phyloP scores from a whole-genome alignment of 2,113 vertebrate genomes.

The Vombatus ursinus region DNA sequence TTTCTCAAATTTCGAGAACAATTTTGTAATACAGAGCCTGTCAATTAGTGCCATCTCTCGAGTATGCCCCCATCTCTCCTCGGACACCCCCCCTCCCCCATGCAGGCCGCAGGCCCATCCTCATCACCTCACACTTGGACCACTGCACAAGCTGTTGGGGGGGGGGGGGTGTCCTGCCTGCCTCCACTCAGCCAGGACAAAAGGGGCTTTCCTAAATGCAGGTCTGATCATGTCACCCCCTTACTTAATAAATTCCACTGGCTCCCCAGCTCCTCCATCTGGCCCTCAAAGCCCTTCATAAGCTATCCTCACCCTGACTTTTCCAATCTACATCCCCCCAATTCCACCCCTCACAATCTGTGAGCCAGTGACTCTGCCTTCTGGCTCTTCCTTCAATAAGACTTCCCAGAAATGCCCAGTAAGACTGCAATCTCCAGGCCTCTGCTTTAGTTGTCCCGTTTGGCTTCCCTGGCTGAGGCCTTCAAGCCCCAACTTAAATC shows the following conservation, averaged over 20 bases:
- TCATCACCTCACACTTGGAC: neutral
- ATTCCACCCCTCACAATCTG: neutral
- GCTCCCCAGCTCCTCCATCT: neutral
- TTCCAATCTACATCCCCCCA: neutral
- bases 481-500: neutral
- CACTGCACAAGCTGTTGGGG: neutral
- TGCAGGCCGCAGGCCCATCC: neutral
- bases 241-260: neutral
- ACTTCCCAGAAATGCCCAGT: neutral
- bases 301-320: neutral
- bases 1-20: neutral
- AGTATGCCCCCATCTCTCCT: no score
- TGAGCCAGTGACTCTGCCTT: neutral
- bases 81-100: neutral
- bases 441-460: neutral
- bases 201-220: neutral
- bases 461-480: neutral
- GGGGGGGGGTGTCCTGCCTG: no score
- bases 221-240: neutral
- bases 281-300: neutral
- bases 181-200: neutral
- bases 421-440: neutral
- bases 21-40: neutral
- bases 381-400: neutral
- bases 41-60: neutral